Conservation (phyloP, 2,797 vertebrate genomes). For the Premnoplex brunnescens region DNA sequence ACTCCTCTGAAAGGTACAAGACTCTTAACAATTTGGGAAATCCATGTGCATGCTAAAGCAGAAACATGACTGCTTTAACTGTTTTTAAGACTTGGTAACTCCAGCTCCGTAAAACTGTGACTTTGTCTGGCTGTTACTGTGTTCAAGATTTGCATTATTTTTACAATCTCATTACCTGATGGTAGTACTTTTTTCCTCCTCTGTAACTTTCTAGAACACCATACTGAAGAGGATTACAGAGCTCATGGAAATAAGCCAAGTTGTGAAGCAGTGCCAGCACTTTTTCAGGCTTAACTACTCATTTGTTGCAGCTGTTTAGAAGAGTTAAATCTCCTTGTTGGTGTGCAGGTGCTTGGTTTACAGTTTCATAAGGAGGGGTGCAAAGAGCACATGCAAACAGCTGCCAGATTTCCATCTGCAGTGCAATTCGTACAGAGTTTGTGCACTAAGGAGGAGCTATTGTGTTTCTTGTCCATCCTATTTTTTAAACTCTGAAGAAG, state of each 20-base stretch:
- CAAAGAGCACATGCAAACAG: not conserved
- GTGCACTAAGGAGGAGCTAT: not conserved
- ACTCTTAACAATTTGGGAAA: fast-evolving
- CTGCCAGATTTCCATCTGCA: not conserved
- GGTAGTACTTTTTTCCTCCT: not conserved
- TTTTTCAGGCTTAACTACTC: not conserved
- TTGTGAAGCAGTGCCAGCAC: not conserved
- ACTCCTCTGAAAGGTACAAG: not conserved
- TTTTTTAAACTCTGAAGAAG: not conserved
- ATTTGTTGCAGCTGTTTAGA: not conserved
- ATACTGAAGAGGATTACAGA: not conserved
- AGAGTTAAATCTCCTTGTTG: not conserved
- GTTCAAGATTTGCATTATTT: not conserved
- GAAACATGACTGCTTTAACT: not conserved
- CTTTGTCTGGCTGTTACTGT: not conserved
- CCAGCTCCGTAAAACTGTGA: not conserved
- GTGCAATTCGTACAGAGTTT: not conserved
- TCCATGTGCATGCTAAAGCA: not conserved
- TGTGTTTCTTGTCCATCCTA: not conserved
- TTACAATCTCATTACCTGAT: not conserved
- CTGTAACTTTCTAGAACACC: not conserved
- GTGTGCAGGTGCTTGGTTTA: not conserved
- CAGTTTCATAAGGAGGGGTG: not conserved
- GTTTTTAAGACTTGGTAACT: not conserved
- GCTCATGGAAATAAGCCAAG: not conserved